A percentile compares a stretch with the other conserved stretches of the same genome.
Evolutionary conservation across 2,113 vertebrate genomes (phyloP).

Genomic region (Dicerorhinus sumatrensis): DNA sequence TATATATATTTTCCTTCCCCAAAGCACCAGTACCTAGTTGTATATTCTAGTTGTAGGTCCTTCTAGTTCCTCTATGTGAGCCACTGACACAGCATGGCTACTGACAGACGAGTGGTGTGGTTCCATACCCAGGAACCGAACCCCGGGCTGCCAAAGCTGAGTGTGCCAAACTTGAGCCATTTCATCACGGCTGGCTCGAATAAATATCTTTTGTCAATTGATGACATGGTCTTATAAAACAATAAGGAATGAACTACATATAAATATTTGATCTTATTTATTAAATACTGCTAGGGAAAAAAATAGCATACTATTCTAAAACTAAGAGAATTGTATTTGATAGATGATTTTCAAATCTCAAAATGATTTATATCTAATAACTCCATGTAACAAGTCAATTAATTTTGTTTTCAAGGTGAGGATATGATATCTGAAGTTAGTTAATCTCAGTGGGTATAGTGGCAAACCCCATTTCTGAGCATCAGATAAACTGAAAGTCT

Average conservation of each 20-base stretch:
- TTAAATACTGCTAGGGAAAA: background rate
- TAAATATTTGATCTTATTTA: background rate
- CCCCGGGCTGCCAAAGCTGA: too few relatives aligned
- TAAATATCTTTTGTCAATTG: background rate
- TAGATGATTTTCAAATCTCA: background rate
- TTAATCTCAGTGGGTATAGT: background rate
- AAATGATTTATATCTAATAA: background rate
- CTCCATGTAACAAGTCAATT: background rate
- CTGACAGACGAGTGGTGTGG: too few relatives aligned
- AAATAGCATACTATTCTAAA: background rate
- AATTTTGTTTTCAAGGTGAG: background rate
- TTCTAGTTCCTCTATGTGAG: too few relatives aligned
- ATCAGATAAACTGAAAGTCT: background rate
- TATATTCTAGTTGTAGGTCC: too few relatives aligned
- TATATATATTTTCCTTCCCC: too few relatives aligned
- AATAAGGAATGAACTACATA: background rate
- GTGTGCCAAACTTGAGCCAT: too few relatives aligned
- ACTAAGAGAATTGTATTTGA: background rate
- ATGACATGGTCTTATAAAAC: background rate
- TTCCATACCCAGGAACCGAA: too few relatives aligned
- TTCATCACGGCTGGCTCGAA: background rate
- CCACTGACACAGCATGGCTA: too few relatives aligned
- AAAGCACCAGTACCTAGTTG: too few relatives aligned
- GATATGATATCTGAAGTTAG: background rate
- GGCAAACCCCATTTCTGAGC: background rate